These are phyloP conservation scores for Diarsia brunnea DNA, from an alignment of 2,888 invertebrate genomes.

Conservation along the genomic window DNA sequence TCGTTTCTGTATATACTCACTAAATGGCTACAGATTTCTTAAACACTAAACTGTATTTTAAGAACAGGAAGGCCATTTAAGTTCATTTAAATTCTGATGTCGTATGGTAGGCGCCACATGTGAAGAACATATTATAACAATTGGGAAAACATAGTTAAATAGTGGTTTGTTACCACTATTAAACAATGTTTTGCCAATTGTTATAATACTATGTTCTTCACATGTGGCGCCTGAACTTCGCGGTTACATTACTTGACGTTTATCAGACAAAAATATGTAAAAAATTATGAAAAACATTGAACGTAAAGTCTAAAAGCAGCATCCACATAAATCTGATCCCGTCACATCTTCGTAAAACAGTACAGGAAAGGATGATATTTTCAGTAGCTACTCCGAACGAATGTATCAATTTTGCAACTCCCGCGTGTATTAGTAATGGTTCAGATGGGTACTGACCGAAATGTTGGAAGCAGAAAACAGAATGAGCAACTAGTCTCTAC, in stretches of 20 bases:
- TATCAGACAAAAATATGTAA: slow-evolving; percentile 16
- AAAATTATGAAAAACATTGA: slow-evolving; percentile 23
- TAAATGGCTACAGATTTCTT: slow-evolving; percentile 31
- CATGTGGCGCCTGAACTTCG: no score
- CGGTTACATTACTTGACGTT: neutral
- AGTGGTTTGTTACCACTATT: slow-evolving; percentile 16
- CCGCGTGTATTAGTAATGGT: slow-evolving; percentile 30
- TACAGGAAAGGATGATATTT: slow-evolving; percentile 4
- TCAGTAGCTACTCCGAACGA: slow-evolving; percentile 5
- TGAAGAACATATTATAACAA: slow-evolving; percentile 16
- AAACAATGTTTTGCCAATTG: no score
- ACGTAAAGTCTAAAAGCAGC: neutral
- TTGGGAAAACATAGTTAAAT: slow-evolving; percentile 7
- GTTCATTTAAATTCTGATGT: slow-evolving; percentile 41
- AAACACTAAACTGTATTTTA: slow-evolving; percentile 14
- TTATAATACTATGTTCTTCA: no score
- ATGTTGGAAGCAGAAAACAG: slow-evolving; percentile 27
- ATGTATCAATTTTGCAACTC: slow-evolving; percentile 44
- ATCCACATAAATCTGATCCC: slow-evolving; percentile 12
- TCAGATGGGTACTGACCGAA: slow-evolving; percentile 16
- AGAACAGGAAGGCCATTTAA: slow-evolving; percentile 13
- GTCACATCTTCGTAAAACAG: neutral
- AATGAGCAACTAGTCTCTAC: slow-evolving; percentile 9
- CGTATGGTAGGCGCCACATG: slow-evolving; percentile 23
- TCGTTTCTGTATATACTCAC: slow-evolving; percentile 56